Evolutionary conservation across 2,113 vertebrate genomes (phyloP).

Genomic region (Mus spicilegus): DNA sequence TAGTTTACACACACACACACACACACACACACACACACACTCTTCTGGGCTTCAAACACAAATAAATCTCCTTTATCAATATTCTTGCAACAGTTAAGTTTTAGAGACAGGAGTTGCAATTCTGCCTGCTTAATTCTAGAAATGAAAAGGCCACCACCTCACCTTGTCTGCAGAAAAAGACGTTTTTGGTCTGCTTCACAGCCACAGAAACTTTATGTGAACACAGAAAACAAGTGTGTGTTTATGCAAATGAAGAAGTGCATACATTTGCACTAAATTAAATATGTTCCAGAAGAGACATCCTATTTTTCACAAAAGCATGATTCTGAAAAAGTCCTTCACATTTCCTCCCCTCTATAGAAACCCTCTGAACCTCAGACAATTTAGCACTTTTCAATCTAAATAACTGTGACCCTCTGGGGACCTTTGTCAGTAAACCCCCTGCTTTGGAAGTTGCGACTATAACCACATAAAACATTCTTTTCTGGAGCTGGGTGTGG

Average conservation of each 20-base stretch:
- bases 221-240: not conserved
- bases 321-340: not conserved
- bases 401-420: not conserved
- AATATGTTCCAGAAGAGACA: not conserved
- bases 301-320: not conserved
- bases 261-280: not conserved
- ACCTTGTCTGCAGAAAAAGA: slow-evolving; percentile 5
- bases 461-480: not conserved
- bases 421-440: not conserved
- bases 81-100: slow-evolving; percentile 14
- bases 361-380: not conserved
- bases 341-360: not conserved
- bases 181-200: not conserved
- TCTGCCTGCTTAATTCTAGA: slow-evolving; percentile 16
- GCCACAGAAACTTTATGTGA: not conserved
- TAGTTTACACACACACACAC: not conserved
- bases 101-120: slow-evolving; percentile 16
- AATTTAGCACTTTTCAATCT: not conserved
- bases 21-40: not conserved
- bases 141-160: not conserved
- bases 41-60: not conserved
- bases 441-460: not conserved
- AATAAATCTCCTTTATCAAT: not conserved
- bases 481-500: not conserved
- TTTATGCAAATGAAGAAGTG: not conserved